Percentiles rank a stretch among this genome's conserved stretches.
phyloP scores from a whole-genome alignment of 1,140 invertebrate genomes.

The Fopius arisanus region DNA sequence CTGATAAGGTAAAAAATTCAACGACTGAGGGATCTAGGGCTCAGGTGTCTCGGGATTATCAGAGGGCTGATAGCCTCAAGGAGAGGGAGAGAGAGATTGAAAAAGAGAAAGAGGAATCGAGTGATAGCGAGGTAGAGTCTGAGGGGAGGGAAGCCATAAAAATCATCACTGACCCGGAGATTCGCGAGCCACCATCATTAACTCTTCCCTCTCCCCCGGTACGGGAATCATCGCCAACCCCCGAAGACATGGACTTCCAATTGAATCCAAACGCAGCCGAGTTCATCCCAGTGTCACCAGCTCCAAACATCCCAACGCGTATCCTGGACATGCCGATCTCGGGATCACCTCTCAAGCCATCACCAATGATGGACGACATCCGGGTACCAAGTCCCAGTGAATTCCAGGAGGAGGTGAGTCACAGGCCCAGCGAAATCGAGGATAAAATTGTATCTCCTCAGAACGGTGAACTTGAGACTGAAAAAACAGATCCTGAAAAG shows the following conservation, averaged over 20 bases:
- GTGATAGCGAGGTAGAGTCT: not conserved
- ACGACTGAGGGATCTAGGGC: slow-evolving; percentile 8
- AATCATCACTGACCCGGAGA: slow-evolving; percentile 29
- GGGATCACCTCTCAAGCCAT: slow-evolving; percentile 71
- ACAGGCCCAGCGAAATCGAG: slow-evolving; percentile 68
- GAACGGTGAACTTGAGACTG: slow-evolving; percentile 29
- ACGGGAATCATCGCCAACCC: not conserved
- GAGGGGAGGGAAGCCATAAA: not conserved
- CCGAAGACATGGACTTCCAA: slow-evolving; percentile 72
- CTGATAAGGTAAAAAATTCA: slow-evolving; percentile 54
- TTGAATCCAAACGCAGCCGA: slow-evolving; percentile 78
- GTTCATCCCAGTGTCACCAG: slow-evolving; percentile 70
- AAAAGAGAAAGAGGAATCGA: slow-evolving; percentile 3
- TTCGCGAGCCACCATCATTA: not conserved
- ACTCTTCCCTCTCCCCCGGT: not conserved
- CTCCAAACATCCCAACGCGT: slow-evolving; percentile 40
- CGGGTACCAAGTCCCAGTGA: slow-evolving; percentile 70
- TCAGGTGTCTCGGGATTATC: not conserved
- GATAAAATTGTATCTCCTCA: slow-evolving; percentile 49
- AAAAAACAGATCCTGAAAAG: slow-evolving; percentile 10
- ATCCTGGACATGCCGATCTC: slow-evolving; percentile 66
- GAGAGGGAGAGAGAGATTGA: slow-evolving; percentile 23
- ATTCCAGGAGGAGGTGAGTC: slow-evolving; percentile 69
- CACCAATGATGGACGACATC: slow-evolving; percentile 68
- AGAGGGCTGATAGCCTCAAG: slow-evolving; percentile 8